Base-by-base conservation (phyloP, 2,888 invertebrate genomes). In the Morpho deidamia region DNA sequence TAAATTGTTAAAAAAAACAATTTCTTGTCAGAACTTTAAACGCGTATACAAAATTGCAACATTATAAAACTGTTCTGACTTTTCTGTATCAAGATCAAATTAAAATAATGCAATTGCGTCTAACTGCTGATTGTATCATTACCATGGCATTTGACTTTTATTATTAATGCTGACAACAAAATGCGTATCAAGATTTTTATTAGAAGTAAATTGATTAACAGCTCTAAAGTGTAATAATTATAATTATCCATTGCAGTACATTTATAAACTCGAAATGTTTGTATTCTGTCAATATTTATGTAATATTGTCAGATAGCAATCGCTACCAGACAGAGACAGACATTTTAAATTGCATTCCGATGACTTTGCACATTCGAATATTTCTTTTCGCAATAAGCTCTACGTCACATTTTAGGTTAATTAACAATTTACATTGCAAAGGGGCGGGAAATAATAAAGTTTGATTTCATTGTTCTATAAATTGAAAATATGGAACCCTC, bases 281-380 rank as follows among this genome's bases (percentile, higher is more conserved):
- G 61, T 56, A 64, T 59, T 56, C 62, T 63, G 62, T 71, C 62
- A 65, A 68, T 68, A 69, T 64, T 81, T 79, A 77, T 71, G 73
- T 76, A 81, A 82, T 72, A 66, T 64, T 63, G 60, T 59, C 56
- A 71, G 83, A 83, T 83, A 76, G 66, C 64, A 68, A 83, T 82
- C 83, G 60, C 62, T 56, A 46, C 63, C 70, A 67, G 69, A 66
- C 67, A 65, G 69, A 74, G 70, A 71, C 76, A 70, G 74, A 71
- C 73, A 63, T 67, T 81, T 78, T 80, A 83, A 83, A 84, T 84
- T 82, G 80, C 83, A 76, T 51, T 63, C 56, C 70, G 63, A 76
- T 83, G 83, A 83, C 81, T 70, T 32, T 62, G 81, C 81, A 74
- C 52, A 52, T 74, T 77, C 62, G 55, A 62, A 63, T 69, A 75